These are phyloP conservation scores for Melanchra persicariae DNA, from an alignment of 2,888 invertebrate genomes.

Conservation along the genomic window DNA sequence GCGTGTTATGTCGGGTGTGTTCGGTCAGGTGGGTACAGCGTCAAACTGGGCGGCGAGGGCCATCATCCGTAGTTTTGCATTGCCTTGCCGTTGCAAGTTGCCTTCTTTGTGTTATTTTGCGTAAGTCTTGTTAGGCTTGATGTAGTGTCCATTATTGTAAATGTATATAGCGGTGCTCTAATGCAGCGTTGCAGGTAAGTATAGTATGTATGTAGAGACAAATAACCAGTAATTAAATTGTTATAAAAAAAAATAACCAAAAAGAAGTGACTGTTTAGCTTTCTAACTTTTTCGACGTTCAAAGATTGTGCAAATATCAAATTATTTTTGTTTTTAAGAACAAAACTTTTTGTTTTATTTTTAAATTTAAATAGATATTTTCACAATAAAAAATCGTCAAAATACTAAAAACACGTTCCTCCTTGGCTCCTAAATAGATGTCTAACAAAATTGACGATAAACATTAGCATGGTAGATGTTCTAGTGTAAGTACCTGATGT, in stretches of 20 bases:
- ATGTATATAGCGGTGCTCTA: constrained; percentile 80
- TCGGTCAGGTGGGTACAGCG: constrained; percentile 85
- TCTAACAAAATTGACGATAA: constrained; percentile 74
- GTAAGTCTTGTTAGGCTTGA: constrained; percentile 87
- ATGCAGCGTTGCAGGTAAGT: constrained; percentile 81
- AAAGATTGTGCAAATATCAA: constrained; percentile 82
- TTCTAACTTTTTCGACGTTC: constrained; percentile 78
- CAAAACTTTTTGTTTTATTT: constrained; percentile 19
- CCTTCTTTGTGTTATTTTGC: constrained; percentile 88
- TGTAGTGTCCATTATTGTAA: constrained; percentile 83
- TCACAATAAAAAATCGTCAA: constrained; percentile 78
- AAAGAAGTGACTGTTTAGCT: constrained; percentile 81
- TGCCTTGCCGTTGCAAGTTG: constrained; percentile 82
- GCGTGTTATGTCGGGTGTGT: constrained; percentile 81
- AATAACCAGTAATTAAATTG: constrained; percentile 70
- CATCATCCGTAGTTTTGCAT: constrained; percentile 81
- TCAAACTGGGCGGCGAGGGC: constrained; percentile 81
- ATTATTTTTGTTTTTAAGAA: constrained; percentile 17
- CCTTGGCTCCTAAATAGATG: constrained; percentile 85
- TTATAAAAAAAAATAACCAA: constrained; percentile 66
- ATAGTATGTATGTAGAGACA: constrained; percentile 75
- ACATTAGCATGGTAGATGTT: constrained; percentile 84
- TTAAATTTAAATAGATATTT: constrained; percentile 67
- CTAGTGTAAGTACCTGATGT: constrained; percentile 77
- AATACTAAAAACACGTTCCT: constrained; percentile 74